A percentile compares a stretch with the other conserved stretches of the same genome.
phyloP scores from a whole-genome alignment of 64 coral and sea anemone species.

The Trachythela sp. region DNA sequence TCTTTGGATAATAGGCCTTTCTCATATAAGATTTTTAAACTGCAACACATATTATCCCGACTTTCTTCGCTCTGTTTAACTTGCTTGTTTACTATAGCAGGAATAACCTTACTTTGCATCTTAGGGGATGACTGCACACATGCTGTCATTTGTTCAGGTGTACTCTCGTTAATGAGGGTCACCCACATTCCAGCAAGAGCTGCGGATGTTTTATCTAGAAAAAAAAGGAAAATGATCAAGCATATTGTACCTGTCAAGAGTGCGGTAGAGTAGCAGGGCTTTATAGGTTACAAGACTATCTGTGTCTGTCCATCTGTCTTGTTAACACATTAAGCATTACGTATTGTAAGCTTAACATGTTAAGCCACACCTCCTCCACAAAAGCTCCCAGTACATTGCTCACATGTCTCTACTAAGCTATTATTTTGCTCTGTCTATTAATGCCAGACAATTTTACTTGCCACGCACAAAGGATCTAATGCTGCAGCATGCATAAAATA shows the following conservation, averaged over 20 bases:
- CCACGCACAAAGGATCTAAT: too few species aligned
- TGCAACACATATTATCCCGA: neutral
- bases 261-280: too few species aligned
- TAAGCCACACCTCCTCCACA: too few species aligned
- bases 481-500: neutral
- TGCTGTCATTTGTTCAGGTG: neutral
- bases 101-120: neutral
- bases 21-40: neutral
- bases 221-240: neutral
- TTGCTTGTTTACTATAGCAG: neutral
- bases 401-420: too few species aligned
- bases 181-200: conserved; percentile 8
- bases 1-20: neutral
- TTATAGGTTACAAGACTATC: too few species aligned
- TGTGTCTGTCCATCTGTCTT: too few species aligned
- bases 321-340: too few species aligned
- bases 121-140: neutral
- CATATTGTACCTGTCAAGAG: neutral
- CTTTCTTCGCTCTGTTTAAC: neutral
- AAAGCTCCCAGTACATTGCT: too few species aligned
- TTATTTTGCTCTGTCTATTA: too few species aligned
- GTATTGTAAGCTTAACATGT: too few species aligned
- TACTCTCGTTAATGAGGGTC: neutral
- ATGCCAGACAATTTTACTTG: too few species aligned
- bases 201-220: neutral